A percentile compares a stretch with the other conserved stretches of the same genome.
phyloP scores from a whole-genome alignment of 30 jellyfish, hydroid and myxozoan species.

The Aurelia aurita complex sp. Pacific region DNA sequence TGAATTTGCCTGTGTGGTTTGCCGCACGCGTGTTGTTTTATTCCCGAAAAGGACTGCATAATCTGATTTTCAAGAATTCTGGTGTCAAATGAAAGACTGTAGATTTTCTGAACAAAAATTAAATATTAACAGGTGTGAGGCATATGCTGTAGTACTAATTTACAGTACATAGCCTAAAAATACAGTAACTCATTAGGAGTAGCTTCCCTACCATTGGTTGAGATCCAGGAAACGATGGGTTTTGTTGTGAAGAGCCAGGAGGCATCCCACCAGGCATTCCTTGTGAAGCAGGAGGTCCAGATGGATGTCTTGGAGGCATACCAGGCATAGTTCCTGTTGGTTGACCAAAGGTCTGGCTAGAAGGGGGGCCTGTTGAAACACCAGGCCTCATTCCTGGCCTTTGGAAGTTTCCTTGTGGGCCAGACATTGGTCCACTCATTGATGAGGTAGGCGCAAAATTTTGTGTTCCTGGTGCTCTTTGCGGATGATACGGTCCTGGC shows the following conservation, averaged over 20 bases:
- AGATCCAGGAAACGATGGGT: slow-evolving; percentile 3
- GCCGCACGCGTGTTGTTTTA: too few species aligned
- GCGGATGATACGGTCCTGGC: slow-evolving; percentile 25
- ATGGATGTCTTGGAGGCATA: slow-evolving; percentile 20
- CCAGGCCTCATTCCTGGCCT: slow-evolving; percentile 50
- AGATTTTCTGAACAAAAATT: too few species aligned
- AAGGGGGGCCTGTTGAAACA: not conserved
- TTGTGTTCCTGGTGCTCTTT: slow-evolving; percentile 18
- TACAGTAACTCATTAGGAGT: too few species aligned
- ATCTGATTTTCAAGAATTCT: too few species aligned
- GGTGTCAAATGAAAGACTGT: too few species aligned
- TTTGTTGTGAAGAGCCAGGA: slow-evolving; percentile 22
- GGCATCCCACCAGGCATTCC: slow-evolving; percentile 17
- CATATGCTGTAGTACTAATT: too few species aligned
- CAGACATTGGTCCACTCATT: slow-evolving; percentile 33
- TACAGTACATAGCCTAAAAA: too few species aligned
- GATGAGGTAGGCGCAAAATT: slow-evolving; percentile 22
- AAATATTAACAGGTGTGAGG: too few species aligned
- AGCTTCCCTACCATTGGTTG: slow-evolving; percentile 27
- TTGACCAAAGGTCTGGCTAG: slow-evolving; percentile 24
- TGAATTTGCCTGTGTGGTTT: too few species aligned
- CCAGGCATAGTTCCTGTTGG: slow-evolving; percentile 16
- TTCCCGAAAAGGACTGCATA: too few species aligned
- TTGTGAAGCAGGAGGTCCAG: slow-evolving; percentile 56
- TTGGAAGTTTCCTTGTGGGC: slow-evolving; percentile 6